Base-by-base conservation (phyloP, 2,888 invertebrate genomes). In the Pyrocoelia pectoralis region DNA sequence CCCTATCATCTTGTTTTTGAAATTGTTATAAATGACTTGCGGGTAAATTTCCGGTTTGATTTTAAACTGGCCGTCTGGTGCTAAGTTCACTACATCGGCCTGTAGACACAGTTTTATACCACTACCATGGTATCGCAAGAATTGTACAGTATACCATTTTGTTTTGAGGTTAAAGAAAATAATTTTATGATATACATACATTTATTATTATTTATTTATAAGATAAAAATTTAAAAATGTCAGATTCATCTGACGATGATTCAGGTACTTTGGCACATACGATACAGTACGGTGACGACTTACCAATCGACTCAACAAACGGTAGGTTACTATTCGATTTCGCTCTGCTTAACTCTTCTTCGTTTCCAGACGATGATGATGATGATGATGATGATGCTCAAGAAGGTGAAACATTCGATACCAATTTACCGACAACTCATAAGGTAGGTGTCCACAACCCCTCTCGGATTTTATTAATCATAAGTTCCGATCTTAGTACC, bases 381-480 rank as follows among this genome's bases (percentile, higher is more conserved):
- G 58, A 33, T n/a, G 43, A 13, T 10, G 15, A 24, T 6, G 15
- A 24, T 6, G 54, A 38, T 29, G 58, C 17, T 0, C 43, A 50
- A 2, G 41, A 15, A 1, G 43, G 40, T 2, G 76, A 73, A 15
- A 70, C 75, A 59, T 81, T 80, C 63, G 79, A 81, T 63, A 76
- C 76, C n/a, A 79, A 80, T 60, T 66, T 81, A 62, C 81, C 81
- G 0, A 79, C 80, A 38, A 72, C 76, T 12, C 81, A 81, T 69
- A 76, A 74, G 67, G 81, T 80, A 76, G 8, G 13, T 38, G 3
- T n/a, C 24, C 24, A 3, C 24, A 3, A 3, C 24, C 24, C 24
- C 24, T 3, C 1, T 43, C 46, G 17, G 1, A 10, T 15, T 10
- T 10, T 2, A 17, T 6, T 24, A 24, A 46, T 17, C 46, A 10